Conservation (phyloP, 2,113 vertebrate species). For the Columba livia region DNA sequence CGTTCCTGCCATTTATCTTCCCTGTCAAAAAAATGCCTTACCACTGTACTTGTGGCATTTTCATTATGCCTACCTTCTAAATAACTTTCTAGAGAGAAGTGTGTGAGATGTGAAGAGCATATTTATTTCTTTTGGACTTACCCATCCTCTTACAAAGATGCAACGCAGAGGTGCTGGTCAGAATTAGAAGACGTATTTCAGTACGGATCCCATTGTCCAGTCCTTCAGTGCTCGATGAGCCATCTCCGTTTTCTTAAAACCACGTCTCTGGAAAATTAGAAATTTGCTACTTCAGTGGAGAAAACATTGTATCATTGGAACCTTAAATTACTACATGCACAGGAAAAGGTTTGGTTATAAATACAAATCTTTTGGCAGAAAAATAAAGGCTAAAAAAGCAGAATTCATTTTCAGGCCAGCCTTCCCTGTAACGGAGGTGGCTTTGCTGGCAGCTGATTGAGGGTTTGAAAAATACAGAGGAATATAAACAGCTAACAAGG, state of each 20-base stretch:
- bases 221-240: fast-evolving
- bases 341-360: background rate
- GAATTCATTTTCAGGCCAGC: background rate
- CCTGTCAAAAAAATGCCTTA: background rate
- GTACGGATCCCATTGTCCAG: background rate
- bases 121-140: background rate
- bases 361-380: background rate
- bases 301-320: background rate
- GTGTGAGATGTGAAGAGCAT: background rate
- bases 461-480: background rate
- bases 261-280: background rate
- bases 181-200: fast-evolving
- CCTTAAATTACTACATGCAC: background rate
- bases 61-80: background rate
- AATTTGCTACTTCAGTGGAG: background rate
- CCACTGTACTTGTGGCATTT: background rate
- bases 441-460: background rate
- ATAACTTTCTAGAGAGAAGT: background rate
- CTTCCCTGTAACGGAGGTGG: background rate
- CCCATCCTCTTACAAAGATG: background rate
- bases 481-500: background rate
- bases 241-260: background rate
- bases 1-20: background rate
- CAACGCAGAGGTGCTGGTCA: fast-evolving
- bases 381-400: background rate